Conservation (phyloP, 2,888 invertebrate genomes). For the Scaptomyza polygonia region DNA sequence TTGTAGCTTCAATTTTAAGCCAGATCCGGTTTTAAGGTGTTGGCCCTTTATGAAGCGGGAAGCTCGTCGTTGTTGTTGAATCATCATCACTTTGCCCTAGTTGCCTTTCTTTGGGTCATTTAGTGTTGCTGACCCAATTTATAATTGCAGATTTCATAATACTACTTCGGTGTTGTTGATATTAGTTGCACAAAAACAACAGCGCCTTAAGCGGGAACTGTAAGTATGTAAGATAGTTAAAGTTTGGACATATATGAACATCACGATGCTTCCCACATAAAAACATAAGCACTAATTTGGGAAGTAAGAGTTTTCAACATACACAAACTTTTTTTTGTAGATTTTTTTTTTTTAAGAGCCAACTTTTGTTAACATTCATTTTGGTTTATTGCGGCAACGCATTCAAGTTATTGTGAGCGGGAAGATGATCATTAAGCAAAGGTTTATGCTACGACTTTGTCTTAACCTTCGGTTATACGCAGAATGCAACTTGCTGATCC, state of each 20-base stretch:
- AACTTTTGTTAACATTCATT: slow-evolving; percentile 36
- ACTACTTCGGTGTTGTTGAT: slow-evolving; percentile 4
- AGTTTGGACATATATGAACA: slow-evolving; percentile 43
- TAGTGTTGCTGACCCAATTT: slow-evolving; percentile 66
- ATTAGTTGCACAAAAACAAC: slow-evolving; percentile 51
- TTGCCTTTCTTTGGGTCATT: slow-evolving; percentile 49
- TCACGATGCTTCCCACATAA: slow-evolving; percentile 54
- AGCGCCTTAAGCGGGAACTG: slow-evolving; percentile 66
- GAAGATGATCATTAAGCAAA: slow-evolving; percentile 14
- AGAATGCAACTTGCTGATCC: slow-evolving; percentile 57
- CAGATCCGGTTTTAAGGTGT: slow-evolving; percentile 68
- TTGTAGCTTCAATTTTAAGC: slow-evolving; percentile 13
- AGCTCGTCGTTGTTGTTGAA: slow-evolving; percentile 31
- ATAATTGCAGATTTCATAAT: slow-evolving; percentile 72
- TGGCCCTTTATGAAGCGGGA: slow-evolving; percentile 50
- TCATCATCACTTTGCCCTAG: slow-evolving; percentile 29
- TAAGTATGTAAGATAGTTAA: slow-evolving; percentile 41
- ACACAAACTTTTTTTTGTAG: slow-evolving; percentile 24
- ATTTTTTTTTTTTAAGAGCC: slow-evolving; percentile 31
- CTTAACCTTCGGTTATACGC: slow-evolving; percentile 58
- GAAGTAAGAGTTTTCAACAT: slow-evolving; percentile 55
- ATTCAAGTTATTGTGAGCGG: slow-evolving; percentile 11
- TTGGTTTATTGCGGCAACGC: slow-evolving; percentile 39
- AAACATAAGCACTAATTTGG: slow-evolving; percentile 61
- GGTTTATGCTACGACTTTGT: slow-evolving; percentile 50